These are phyloP conservation scores for Abrostola triplasia DNA, from an alignment of 2,888 invertebrate species.

Conservation along the genomic window DNA sequence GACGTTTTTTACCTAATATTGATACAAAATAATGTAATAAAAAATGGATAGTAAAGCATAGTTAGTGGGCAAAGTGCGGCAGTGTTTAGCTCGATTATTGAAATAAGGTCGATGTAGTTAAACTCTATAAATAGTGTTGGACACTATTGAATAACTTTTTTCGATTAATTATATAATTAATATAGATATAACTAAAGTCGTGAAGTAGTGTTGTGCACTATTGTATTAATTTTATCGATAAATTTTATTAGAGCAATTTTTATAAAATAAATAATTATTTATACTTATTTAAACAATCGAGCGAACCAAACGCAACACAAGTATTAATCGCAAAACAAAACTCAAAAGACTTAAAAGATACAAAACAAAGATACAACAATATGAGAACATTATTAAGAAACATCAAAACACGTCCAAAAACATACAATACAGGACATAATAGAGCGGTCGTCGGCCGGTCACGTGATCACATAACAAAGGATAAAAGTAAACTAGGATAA, in stretches of 20 bases:
- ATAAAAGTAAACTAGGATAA: slow-evolving; percentile 71
- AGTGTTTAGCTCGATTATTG: slow-evolving; percentile 30
- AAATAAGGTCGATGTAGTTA: slow-evolving; percentile 9
- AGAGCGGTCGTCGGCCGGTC: too few species aligned
- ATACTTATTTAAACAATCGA: slow-evolving; percentile 33
- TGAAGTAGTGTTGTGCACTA: too few species aligned
- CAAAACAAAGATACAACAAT: not conserved
- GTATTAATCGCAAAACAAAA: not conserved
- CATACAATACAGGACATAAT: slow-evolving; percentile 1
- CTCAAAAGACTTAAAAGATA: slow-evolving; percentile 9
- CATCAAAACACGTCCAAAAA: slow-evolving; percentile 1
- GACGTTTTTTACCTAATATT: not conserved
- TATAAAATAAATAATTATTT: not conserved
- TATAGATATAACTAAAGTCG: too few species aligned
- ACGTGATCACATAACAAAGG: not conserved
- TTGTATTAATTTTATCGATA: too few species aligned
- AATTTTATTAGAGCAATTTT: too few species aligned
- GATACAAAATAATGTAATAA: slow-evolving; percentile 7
- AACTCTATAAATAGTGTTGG: not conserved
- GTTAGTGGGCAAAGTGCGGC: slow-evolving; percentile 28
- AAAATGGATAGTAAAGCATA: slow-evolving; percentile 20
- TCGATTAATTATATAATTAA: not conserved
- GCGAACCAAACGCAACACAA: slow-evolving; percentile 16
- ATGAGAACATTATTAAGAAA: not conserved
- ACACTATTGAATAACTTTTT: not conserved